Base-by-base conservation (phyloP, 2,797 vertebrate species). In the Oceanodroma leucorhoa region DNA sequence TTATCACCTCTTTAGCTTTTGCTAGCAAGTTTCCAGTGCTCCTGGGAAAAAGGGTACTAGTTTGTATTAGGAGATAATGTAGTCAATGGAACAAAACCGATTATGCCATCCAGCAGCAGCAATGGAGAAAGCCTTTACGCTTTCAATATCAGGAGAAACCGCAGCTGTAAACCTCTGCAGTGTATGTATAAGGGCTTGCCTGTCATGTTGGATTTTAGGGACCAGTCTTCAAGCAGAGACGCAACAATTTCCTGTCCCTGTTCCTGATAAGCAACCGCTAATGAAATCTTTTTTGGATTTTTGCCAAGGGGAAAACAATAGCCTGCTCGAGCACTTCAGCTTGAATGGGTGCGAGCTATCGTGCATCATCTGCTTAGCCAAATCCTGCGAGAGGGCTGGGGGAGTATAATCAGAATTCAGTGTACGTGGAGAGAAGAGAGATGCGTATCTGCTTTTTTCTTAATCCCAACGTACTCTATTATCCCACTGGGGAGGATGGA, bases 221-320 rank as follows among this genome's bases (percentile, higher is more conserved):
- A 90, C 78, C 75, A 41, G 79, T 55, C 81, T 97, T 94, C 87
- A 67, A 51, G 64, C 11, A 83, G 77, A 96, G 80, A 89, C 8
- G 14, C 46, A 66, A 88, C 43, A 64, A 89, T 78, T 93, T 96
- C 55, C 54, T 65, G 38, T 76, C 55, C 64, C 57, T 84, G 17
- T 77, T 90, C 55, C 5, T 19, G 41, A 95, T 87, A 85, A 95
- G 77, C 77, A 94, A 65, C 23, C 0, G 5, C 57, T 83, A 96
- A 89, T 80, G 83, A 95, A 96, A 87, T 50, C 10, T 60, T 67
- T 71, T 86, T 46, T 84, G 73, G 93, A 87, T 61, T n/a, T 70
- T 36, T 93, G 95, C 93, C 95, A 95, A 95, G 58, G 41, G 17
- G 45, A 91, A 87, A 92, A 92, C 91, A 85, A 89, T 34, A 64